Evolutionary conservation across 2,797 vertebrate genomes (phyloP).

Genomic region (Channallabes apus): DNA sequence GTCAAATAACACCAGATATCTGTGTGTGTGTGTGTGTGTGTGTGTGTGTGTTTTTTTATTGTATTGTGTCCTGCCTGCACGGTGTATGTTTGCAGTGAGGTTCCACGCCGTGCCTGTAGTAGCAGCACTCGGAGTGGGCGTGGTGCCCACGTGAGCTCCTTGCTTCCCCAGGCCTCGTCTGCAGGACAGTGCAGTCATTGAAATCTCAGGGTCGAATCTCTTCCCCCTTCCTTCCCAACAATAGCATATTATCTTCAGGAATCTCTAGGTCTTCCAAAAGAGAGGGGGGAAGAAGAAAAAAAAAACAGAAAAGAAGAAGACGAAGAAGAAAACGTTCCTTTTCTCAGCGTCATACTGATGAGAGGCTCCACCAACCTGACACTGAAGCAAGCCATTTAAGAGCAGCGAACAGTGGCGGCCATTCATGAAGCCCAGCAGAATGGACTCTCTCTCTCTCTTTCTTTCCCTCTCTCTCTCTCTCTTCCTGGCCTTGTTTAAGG

Average conservation of each 20-base stretch:
- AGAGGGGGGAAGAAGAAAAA: constrained; percentile 38
- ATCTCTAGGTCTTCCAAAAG: constrained; percentile 82
- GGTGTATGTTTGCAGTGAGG: neutral
- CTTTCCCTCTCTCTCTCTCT: constrained; percentile 71
- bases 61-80: neutral
- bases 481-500: constrained; percentile 78
- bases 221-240: constrained; percentile 64
- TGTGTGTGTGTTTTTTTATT: neutral
- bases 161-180: constrained; percentile 59
- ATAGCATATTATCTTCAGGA: constrained; percentile 85
- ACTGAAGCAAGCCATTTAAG: constrained; percentile 85
- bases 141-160: constrained; percentile 21
- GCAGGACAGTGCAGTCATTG: constrained; percentile 81
- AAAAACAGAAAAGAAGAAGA: constrained; percentile 74
- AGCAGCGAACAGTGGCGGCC: constrained; percentile 79
- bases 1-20: neutral
- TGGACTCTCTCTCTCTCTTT: constrained; percentile 75
- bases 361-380: constrained; percentile 83
- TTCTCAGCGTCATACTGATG: constrained; percentile 83
- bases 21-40: neutral
- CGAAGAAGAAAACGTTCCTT: constrained; percentile 72
- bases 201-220: constrained; percentile 78
- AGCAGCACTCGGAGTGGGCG: neutral
- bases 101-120: neutral
- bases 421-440: constrained; percentile 82